Percentiles rank a stretch among this genome's conserved stretches.
These are phyloP conservation scores for Actinia equina DNA, from an alignment of 64 coral and sea anemone genomes.

Conservation along the genomic window DNA sequence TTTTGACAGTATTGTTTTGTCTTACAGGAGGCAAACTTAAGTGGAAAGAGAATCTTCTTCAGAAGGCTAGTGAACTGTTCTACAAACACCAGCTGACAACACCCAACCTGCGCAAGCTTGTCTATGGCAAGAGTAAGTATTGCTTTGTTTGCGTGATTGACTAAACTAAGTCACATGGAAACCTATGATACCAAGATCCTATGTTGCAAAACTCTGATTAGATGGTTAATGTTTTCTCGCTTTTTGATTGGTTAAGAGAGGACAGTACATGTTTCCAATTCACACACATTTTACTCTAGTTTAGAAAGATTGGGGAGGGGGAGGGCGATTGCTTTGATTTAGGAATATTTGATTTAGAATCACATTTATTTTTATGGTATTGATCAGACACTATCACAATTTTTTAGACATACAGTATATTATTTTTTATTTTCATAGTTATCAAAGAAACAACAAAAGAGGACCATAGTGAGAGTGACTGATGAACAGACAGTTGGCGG, in stretches of 20 bases:
- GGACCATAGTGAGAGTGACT: slow-evolving; percentile 35
- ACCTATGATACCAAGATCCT: too few species aligned
- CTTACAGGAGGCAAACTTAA: slow-evolving; percentile 17
- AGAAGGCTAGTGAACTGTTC: slow-evolving; percentile 83
- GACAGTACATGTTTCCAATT: too few species aligned
- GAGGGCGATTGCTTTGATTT: too few species aligned
- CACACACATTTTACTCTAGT: too few species aligned
- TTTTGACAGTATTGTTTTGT: neutral
- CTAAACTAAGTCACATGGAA: neutral
- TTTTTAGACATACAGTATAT: neutral
- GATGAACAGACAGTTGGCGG: slow-evolving; percentile 71
- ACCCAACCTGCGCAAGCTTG: slow-evolving; percentile 81
- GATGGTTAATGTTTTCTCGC: too few species aligned
- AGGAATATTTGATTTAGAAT: too few species aligned
- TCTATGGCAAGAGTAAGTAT: slow-evolving; percentile 85
- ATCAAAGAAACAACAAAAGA: slow-evolving; percentile 15
- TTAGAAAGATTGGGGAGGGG: too few species aligned
- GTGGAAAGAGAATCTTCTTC: slow-evolving; percentile 91
- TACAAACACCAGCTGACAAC: slow-evolving; percentile 70
- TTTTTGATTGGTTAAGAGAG: too few species aligned
- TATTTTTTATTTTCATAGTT: slow-evolving; percentile 7
- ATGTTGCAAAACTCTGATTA: too few species aligned
- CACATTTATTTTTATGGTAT: too few species aligned
- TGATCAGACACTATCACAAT: too few species aligned
- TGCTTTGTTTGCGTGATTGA: neutral